Percentiles rank a stretch among this genome's conserved stretches.
Evolutionary conservation across 37 sponge, comb jelly and placozoan species (phyloP).

Genomic region (Halisarca cf. caerulea): DNA sequence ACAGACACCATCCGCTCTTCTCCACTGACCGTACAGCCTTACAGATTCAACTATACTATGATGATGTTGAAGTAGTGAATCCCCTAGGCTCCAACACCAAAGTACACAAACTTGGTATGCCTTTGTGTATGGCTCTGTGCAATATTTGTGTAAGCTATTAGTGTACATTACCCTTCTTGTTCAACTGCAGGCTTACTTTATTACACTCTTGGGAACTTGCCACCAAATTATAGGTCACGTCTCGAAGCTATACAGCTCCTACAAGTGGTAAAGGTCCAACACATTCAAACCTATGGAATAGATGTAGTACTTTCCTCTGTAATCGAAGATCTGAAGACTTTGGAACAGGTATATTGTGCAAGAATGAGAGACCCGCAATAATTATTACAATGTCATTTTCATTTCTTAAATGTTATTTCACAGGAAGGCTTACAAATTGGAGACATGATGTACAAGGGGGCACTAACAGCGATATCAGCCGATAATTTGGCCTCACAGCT

Average conservation of each 20-base stretch:
- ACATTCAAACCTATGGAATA: slow-evolving; percentile 36
- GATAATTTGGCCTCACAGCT: slow-evolving; percentile 35
- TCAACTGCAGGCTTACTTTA: slow-evolving; percentile 42
- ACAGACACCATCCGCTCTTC: no score
- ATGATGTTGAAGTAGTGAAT: no score
- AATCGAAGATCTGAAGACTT: slow-evolving; percentile 27
- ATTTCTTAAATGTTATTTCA: no score
- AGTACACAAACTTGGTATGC: no score
- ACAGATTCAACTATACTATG: no score
- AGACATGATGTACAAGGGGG: slow-evolving; percentile 1
- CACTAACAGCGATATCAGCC: slow-evolving; percentile 25
- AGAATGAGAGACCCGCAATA: no score
- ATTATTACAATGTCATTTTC: no score
- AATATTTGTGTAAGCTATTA: not conserved
- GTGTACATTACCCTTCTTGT: not conserved
- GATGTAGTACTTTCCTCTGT: slow-evolving; percentile 32
- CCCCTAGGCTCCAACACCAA: no score
- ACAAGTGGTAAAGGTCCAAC: slow-evolving; percentile 10
- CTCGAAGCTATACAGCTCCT: slow-evolving; percentile 35
- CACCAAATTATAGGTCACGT: slow-evolving; percentile 35
- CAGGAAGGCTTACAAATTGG: no score
- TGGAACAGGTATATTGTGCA: slow-evolving; percentile 53
- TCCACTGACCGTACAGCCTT: no score
- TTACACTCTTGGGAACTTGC: slow-evolving; percentile 49
- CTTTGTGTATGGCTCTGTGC: no score